Evolutionary conservation across 2,888 invertebrate species (phyloP).

Genomic region (Alviniconcha strummeri): DNA sequence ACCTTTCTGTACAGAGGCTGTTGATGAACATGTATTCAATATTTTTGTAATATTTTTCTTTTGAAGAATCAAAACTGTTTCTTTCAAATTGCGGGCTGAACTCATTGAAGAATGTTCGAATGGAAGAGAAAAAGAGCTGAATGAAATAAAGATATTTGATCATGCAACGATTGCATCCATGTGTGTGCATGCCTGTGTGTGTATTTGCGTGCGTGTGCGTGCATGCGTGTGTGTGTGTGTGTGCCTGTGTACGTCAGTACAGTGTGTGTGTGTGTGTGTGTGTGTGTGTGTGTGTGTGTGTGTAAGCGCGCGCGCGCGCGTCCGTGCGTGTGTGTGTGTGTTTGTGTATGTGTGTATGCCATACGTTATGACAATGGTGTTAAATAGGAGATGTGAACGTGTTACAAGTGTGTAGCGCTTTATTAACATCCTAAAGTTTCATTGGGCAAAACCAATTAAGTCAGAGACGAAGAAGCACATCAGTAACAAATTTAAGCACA

Average conservation of each 20-base stretch:
- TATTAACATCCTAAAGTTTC: too few species aligned
- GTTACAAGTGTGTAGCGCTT: too few species aligned
- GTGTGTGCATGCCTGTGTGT: neutral
- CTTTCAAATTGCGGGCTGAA: too few species aligned
- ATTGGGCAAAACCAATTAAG: too few species aligned
- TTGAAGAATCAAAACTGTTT: conserved; percentile 2
- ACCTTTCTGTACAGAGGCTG: too few species aligned
- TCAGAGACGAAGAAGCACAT: too few species aligned
- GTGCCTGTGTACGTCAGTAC: neutral
- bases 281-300: neutral
- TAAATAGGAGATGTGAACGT: too few species aligned
- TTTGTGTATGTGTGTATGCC: too few species aligned
- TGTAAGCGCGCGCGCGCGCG: neutral
- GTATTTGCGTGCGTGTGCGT: neutral
- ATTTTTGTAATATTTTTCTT: neutral
- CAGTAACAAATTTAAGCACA: too few species aligned
- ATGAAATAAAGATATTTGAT: conserved; percentile 20
- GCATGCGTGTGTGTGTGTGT: neutral
- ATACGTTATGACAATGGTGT: too few species aligned
- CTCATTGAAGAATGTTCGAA: neutral
- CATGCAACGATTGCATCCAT: neutral
- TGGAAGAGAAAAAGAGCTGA: neutral
- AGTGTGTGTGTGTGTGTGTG: neutral
- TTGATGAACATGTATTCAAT: too few species aligned
- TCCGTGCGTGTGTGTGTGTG: too few species aligned